Conservation (phyloP, 1,140 invertebrate species). For the Drosophila melanica region DNA sequence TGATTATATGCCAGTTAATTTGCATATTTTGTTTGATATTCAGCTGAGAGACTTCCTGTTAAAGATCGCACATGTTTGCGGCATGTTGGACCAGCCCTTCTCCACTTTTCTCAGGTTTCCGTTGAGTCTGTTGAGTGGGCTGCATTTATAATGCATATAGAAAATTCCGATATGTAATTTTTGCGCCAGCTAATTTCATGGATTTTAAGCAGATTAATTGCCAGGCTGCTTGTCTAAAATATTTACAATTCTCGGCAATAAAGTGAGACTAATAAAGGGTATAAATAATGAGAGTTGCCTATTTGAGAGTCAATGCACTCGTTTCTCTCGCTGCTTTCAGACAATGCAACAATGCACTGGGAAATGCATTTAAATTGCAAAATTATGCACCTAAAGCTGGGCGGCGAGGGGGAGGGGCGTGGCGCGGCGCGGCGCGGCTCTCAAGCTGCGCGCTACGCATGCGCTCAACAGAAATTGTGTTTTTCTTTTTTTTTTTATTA, state of each 20-base stretch:
- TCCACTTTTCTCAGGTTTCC: not conserved
- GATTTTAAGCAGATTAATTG: slow-evolving; percentile 64
- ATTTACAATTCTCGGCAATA: slow-evolving; percentile 48
- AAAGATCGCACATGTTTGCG: not conserved
- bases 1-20: not conserved
- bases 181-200: slow-evolving; percentile 55
- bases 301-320: slow-evolving; percentile 45
- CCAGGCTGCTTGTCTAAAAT: slow-evolving; percentile 21
- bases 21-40: not conserved
- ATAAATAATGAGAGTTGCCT: slow-evolving; percentile 32
- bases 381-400: slow-evolving; percentile 59
- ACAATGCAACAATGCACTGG: slow-evolving; percentile 40
- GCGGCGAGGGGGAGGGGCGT: not conserved
- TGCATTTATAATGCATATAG: not conserved
- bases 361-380: slow-evolving; percentile 62
- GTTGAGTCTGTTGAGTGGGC: not conserved
- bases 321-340: not conserved
- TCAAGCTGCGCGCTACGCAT: slow-evolving; percentile 38
- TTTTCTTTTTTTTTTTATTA: slow-evolving; percentile 38
- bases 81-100: not conserved
- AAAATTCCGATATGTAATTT: slow-evolving; percentile 27
- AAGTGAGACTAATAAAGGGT: slow-evolving; percentile 21
- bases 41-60: not conserved
- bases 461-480: slow-evolving; percentile 26
- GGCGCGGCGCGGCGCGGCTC: not conserved